These are phyloP conservation scores for Phoxinus dragarum DNA, from an alignment of 2,797 vertebrate species.

Conservation along the genomic window DNA sequence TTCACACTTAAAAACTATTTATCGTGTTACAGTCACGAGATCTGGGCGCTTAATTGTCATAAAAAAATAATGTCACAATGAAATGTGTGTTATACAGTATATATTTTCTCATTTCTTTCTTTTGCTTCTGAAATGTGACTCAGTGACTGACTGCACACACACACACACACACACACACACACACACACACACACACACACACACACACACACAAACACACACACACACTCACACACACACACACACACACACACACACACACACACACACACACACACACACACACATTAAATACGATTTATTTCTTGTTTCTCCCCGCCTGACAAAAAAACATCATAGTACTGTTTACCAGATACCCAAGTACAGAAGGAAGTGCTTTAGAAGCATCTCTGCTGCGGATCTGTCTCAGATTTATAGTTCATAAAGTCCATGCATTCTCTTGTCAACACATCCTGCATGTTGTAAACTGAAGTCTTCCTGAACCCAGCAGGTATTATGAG, in stretches of 20 bases:
- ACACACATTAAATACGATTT: not conserved
- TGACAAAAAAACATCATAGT: constrained; percentile 4
- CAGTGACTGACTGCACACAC: too few relatives aligned
- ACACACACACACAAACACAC: not conserved
- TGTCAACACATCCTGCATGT: constrained; percentile 8
- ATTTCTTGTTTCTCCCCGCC: not conserved
- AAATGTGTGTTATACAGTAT: not conserved
- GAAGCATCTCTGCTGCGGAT: constrained; percentile 9
- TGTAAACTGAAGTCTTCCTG: not conserved
- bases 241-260: too few relatives aligned
- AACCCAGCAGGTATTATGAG: not conserved
- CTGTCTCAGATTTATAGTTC: constrained; percentile 25
- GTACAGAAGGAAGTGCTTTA: not conserved
- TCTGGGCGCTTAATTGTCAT: not conserved
- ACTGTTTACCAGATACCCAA: not conserved
- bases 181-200: not conserved
- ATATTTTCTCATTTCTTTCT: not conserved
- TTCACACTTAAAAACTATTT: not conserved
- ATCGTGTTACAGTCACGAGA: not conserved
- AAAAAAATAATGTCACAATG: not conserved
- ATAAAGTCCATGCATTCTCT: constrained; percentile 2
- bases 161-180: too few relatives aligned
- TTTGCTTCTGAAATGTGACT: not conserved
- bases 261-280: too few relatives aligned
- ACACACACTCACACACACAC: not conserved